Percentiles rank a stretch among this genome's conserved stretches.
Evolutionary conservation across 2,113 vertebrate genomes (phyloP).

Genomic region (Platysternon megacephalum): DNA sequence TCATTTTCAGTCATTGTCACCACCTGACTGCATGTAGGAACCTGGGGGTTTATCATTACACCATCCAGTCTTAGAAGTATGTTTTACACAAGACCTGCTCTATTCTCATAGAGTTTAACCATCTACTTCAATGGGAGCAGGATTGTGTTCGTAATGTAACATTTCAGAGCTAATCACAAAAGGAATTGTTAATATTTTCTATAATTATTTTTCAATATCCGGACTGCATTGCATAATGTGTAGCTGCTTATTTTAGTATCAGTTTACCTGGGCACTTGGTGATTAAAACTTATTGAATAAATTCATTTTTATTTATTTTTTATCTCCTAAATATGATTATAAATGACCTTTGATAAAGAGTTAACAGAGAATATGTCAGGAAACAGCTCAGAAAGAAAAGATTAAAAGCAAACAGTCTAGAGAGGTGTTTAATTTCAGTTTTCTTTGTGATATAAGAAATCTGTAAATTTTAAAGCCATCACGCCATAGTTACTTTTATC

Average conservation of each 20-base stretch:
- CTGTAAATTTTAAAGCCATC: conserved; percentile 68
- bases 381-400: conserved; percentile 61
- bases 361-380: conserved; percentile 65
- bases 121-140: background rate
- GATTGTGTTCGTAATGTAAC: background rate
- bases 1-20: background rate
- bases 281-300: conserved; percentile 58
- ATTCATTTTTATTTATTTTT: conserved; percentile 57
- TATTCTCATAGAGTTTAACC: background rate
- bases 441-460: conserved; percentile 61
- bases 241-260: background rate
- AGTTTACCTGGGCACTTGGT: background rate
- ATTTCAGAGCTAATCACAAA: background rate
- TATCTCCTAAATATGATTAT: conserved; percentile 67
- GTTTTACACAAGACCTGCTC: background rate
- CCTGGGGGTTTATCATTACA: background rate
- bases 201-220: background rate
- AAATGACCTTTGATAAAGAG: conserved; percentile 74
- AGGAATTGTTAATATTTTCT: background rate
- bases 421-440: conserved; percentile 73
- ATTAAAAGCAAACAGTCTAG: conserved; percentile 73
- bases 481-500: conserved; percentile 75
- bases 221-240: background rate
- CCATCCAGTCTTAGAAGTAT: accelerated
- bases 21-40: accelerated